Evolutionary conservation across 2,888 invertebrate genomes (phyloP), one percentile per base, ranked within the genome.

Genomic region (Arctia plantaginis): DNA sequence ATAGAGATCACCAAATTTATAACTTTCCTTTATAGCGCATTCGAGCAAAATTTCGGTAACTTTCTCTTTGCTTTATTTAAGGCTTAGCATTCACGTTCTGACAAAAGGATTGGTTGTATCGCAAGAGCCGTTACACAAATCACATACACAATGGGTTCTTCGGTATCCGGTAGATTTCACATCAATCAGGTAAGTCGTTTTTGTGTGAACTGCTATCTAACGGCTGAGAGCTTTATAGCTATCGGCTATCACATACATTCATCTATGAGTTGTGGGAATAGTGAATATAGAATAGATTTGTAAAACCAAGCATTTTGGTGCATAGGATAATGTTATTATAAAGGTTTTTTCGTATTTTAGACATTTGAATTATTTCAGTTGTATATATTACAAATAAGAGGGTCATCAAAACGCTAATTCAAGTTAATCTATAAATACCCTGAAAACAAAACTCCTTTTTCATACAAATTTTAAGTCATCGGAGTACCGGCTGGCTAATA

Each of bases 171-270:
- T 66, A 70, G 59, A 62, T 66, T 74, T 74, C 70, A 74, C 74
- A 74, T 74, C 70, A 74, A 74, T 74, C 74, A 74, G 74, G 74
- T 66, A 33, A 69, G 65, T 64, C 64, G 69, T 69, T 73, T 74
- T 74, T 74, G 70, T 70, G 70, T 70, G 66, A 70, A 62, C 66
- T 67, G 70, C 66, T 66, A 70, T 66, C 74, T 71, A 74, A 55
- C 69, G 27, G 44, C 66, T 47, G 66, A 47, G 66, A 74, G 70
- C 44, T 69, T 69, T 73, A 73, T 69, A 55, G 73, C 69, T 71
- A 27, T 67, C 59, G 73, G 73, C 41, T 73, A 69, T 73, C 55
- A 66, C 47, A 30, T 59, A 39, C 55, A 59, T 65, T 62, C 47
- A 41, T 69, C 41, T 62, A 67, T 47, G 47, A 44, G 33, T 67